These are phyloP conservation scores for Clarias pachynema DNA, from an alignment of 2,797 vertebrate genomes.

Conservation along the genomic window DNA sequence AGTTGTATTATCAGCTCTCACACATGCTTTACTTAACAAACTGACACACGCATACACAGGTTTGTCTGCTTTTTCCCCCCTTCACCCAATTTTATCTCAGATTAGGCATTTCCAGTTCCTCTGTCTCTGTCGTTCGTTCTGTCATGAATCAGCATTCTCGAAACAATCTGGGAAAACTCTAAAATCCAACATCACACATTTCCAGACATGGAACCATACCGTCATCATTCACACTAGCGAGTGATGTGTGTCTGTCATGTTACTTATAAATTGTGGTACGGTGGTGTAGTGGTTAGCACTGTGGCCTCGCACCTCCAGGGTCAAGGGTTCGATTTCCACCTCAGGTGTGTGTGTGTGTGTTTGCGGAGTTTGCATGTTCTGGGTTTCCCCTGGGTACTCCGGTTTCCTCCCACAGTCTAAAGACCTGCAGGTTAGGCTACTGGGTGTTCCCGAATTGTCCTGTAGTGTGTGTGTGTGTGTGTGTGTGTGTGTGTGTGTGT, in stretches of 20 bases:
- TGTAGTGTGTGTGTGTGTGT: too few relatives aligned
- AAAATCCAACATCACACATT: not conserved
- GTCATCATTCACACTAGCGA: not conserved
- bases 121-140: not conserved
- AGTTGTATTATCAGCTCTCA: not conserved
- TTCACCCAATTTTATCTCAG: not conserved
- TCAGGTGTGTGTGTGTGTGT: not conserved
- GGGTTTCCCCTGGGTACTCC: too few relatives aligned
- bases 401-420: too few relatives aligned
- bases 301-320: too few relatives aligned
- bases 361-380: not conserved
- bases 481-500: too few relatives aligned
- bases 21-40: not conserved
- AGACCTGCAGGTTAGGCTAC: too few relatives aligned
- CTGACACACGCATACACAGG: not conserved
- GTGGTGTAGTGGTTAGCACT: too few relatives aligned
- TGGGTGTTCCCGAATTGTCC: too few relatives aligned
- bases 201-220: not conserved
- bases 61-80: not conserved
- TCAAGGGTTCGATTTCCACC: too few relatives aligned
- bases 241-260: not conserved
- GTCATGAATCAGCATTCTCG: not conserved
- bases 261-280: not conserved
- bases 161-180: not conserved
- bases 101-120: not conserved